Evolutionary conservation across 2,113 vertebrate species (phyloP).

Genomic region (Hyperopisus bebe): DNA sequence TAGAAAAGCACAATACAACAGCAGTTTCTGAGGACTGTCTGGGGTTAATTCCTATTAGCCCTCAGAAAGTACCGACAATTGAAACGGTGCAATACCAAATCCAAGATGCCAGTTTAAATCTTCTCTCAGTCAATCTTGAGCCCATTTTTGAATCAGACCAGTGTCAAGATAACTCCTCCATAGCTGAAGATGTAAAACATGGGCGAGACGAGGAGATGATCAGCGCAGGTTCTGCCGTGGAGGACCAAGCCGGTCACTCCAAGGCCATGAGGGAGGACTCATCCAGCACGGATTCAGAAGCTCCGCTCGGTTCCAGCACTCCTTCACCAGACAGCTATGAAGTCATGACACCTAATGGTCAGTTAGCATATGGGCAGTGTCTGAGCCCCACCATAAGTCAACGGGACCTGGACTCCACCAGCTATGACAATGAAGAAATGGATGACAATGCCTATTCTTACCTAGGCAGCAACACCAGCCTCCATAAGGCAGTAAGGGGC

Average conservation of each 20-base stretch:
- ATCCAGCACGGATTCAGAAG: conserved; percentile 19
- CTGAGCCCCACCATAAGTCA: conserved; percentile 31
- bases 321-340: conserved; percentile 20
- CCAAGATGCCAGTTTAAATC: conserved; percentile 28
- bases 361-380: conserved; percentile 6
- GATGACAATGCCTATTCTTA: conserved; percentile 40
- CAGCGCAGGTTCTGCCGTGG: conserved; percentile 23
- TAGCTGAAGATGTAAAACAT: conserved; percentile 21
- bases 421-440: conserved; percentile 51
- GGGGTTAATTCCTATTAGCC: background rate
- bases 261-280: conserved; percentile 8
- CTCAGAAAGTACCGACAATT: conserved; percentile 17
- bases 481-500: conserved; percentile 50
- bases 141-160: conserved; percentile 44
- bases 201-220: background rate
- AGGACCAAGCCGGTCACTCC: background rate
- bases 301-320: conserved; percentile 29
- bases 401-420: conserved; percentile 45
- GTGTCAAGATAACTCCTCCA: conserved; percentile 23
- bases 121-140: conserved; percentile 38
- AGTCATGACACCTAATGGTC: conserved; percentile 15
- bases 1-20: conserved; percentile 14
- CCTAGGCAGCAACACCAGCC: conserved; percentile 41
- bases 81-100: conserved; percentile 9
- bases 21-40: background rate